Conservation (phyloP, 23 tunicate genomes). For the Oikopleura vanhoeffeni region DNA sequence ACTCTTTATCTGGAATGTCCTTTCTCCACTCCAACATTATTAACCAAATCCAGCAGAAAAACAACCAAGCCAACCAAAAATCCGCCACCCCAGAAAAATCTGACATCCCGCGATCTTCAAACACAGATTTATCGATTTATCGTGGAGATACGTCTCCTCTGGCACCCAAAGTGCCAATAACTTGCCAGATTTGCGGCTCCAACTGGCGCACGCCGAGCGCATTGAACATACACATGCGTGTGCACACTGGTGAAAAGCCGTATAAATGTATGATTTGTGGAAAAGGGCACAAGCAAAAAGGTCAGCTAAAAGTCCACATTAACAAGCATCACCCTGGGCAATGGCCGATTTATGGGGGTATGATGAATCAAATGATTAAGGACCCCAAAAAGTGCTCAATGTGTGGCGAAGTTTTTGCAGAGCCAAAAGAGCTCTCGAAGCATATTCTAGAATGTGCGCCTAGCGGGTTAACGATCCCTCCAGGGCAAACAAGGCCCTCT, state of each 20-base stretch:
- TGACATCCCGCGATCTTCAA: not conserved
- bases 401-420: conserved; percentile 7
- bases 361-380: conserved; percentile 14
- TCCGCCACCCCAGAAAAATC: not conserved
- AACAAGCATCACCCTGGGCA: conserved; percentile 16
- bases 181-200: not conserved
- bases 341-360: not conserved
- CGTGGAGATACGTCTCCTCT: too few relatives aligned
- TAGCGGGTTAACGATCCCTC: not conserved
- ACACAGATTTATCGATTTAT: not conserved
- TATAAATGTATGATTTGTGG: conserved; percentile 15
- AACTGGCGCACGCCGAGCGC: conserved; percentile 13
- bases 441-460: conserved; percentile 12
- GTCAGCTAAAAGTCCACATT: conserved; percentile 6
- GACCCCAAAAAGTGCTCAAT: conserved; percentile 11
- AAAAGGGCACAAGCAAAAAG: conserved; percentile 10
- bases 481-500: not conserved
- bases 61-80: not conserved
- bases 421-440: not conserved
- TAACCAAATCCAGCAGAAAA: not conserved
- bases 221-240: conserved; percentile 5
- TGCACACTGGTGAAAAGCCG: conserved; percentile 11
- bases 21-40: not conserved
- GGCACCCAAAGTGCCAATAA: not conserved
- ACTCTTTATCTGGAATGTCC: not conserved